Evolutionary conservation across 2,888 invertebrate species (phyloP), one percentile per base, ranked within the genome.

Genomic region (Pristionchus fissidentatus): DNA sequence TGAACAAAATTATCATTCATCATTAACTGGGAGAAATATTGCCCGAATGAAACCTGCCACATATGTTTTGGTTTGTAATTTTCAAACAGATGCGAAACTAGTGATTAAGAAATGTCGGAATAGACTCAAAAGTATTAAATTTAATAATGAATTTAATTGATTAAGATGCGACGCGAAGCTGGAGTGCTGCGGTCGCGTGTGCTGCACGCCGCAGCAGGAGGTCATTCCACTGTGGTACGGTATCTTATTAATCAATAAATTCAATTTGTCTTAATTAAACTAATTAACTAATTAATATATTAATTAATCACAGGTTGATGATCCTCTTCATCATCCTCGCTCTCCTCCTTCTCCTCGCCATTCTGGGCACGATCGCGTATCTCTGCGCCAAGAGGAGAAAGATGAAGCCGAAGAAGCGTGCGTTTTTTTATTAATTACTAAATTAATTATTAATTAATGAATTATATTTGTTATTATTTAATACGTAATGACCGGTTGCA

Each of bases 141-240:
- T 26, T 26, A 52, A 52, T 15, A 29, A 35, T 35, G 7, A 5
- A 62, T 15, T 35, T 66, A 66, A 66, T 38, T 22, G 7, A n/a
- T 88, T 32, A 79, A 91, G 91, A 83, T 92, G 92, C 85, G 89
- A 92, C 84, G 84, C 88, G 29, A 85, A 89, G 84, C 86, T 91
- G 43, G 89, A 90, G 57, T 92, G 92, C 84, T 92, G 92, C 80
- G 92, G 92, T 32, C 85, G 92, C 4, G 86, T 87, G 10, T 92
- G 92, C 83, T 92, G 92, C 81, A 87, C 89, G 60, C 92, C 92
- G 41, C 86, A 86, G 62, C 88, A 85, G 0, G 87, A 89, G 41
- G 87, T 87, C 62, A 88, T 91, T 46, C 91, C 91, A 43, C 84
- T 90, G 2, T 91, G 91, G 91, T 90, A 66, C 57, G 57, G 0